Conservation (phyloP, 2,113 vertebrate genomes). For the Nannospalax galili region DNA sequence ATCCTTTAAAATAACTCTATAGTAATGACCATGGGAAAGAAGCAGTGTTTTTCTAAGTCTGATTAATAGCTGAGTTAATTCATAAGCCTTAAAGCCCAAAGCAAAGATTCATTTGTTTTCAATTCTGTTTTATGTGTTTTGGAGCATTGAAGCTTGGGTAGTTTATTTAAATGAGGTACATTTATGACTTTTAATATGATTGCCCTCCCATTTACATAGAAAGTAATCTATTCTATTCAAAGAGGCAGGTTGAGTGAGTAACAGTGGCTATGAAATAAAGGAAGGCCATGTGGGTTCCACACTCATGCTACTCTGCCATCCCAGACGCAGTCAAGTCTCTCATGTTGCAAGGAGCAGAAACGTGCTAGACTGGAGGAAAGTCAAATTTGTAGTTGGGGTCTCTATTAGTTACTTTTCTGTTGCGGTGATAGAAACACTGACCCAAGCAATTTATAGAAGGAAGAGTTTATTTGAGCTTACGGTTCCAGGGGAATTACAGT, state of each 20-base stretch:
- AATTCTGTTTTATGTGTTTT: conserved; percentile 72
- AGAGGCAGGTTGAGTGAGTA: conserved; percentile 62
- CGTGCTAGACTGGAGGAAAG: conserved; percentile 22
- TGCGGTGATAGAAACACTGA: too few species aligned
- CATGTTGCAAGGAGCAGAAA: conserved; percentile 23
- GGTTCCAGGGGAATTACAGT: too few species aligned
- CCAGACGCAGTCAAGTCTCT: not conserved
- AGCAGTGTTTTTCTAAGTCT: conserved; percentile 68
- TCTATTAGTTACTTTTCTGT: too few species aligned
- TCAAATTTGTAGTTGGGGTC: not conserved
- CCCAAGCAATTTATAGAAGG: too few species aligned
- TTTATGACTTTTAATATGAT: conserved; percentile 73
- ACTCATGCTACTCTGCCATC: not conserved
- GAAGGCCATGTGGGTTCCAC: conserved; percentile 4
- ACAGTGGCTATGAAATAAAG: conserved; percentile 50
- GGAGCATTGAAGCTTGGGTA: conserved; percentile 75
- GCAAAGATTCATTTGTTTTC: conserved; percentile 78
- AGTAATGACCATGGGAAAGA: conserved; percentile 50
- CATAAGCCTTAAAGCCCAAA: conserved; percentile 72
- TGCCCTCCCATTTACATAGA: conserved; percentile 69
- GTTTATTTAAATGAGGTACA: conserved; percentile 77
- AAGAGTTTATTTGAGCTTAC: too few species aligned
- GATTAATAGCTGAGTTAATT: conserved; percentile 75
- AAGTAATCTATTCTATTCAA: conserved; percentile 66
- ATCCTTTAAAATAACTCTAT: conserved; percentile 74